Evolutionary conservation across 2,888 invertebrate species (phyloP).

Genomic region (Ichneumoninae sp.): DNA sequence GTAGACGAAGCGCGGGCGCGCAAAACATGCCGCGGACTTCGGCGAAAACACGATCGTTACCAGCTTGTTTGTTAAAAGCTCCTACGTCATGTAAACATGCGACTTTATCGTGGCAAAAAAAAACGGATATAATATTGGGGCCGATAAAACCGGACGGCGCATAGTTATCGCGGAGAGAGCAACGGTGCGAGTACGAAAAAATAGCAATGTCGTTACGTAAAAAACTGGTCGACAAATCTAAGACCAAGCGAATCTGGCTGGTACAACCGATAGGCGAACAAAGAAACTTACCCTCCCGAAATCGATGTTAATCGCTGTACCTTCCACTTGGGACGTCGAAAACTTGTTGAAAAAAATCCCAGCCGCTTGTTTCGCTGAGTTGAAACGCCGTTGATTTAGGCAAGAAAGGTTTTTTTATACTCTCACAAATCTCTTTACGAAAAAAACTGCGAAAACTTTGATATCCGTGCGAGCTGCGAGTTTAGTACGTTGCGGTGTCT

Average conservation of each 20-base stretch:
- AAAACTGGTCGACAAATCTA: background rate
- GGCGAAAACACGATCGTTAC: slow-evolving; percentile 30
- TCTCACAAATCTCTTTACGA: background rate
- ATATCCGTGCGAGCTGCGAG: background rate
- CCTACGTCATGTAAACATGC: background rate
- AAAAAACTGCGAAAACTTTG: background rate
- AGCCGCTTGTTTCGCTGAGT: slow-evolving; percentile 15
- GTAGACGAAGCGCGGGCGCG: slow-evolving; percentile 15
- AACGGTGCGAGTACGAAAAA: background rate
- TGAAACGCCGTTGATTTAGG: background rate
- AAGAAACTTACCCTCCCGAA: slow-evolving; percentile 75
- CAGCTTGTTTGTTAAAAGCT: background rate
- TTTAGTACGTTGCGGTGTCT: slow-evolving; percentile 15
- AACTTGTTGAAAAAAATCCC: slow-evolving; percentile 34
- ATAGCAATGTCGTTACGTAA: background rate
- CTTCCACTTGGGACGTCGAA: slow-evolving; percentile 71
- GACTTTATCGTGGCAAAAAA: background rate
- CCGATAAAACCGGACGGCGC: background rate
- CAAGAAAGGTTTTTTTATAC: background rate
- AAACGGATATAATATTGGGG: background rate
- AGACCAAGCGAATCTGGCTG: background rate
- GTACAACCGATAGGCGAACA: background rate
- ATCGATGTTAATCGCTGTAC: slow-evolving; percentile 69
- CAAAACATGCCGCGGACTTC: background rate
- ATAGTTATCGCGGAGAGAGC: background rate